phyloP scores from a whole-genome alignment of 2,888 invertebrate genomes.

The Xanthorhoe designata region DNA sequence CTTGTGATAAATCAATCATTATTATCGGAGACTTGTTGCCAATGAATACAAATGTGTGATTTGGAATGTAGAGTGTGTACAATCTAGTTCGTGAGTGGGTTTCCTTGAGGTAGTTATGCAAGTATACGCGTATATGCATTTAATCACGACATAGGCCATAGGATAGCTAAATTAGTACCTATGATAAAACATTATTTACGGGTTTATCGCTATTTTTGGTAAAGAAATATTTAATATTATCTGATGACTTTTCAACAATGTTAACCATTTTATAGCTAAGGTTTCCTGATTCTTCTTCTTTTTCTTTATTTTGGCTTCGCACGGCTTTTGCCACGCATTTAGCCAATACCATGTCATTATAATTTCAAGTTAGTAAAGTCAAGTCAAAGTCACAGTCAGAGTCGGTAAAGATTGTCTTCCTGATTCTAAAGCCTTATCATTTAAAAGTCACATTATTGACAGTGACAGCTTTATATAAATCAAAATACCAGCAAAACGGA shows the following conservation, averaged over 20 bases:
- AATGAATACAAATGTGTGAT: slow-evolving; percentile 5
- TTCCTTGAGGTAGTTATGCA: slow-evolving; percentile 1
- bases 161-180: no score
- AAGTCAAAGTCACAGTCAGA: no score
- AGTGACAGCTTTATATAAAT: slow-evolving; percentile 10
- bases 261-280: not conserved
- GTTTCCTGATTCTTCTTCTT: no score
- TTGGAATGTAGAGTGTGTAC: not conserved
- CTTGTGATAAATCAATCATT: slow-evolving; percentile 20
- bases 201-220: no score
- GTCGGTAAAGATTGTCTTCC: no score
- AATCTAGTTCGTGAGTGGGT: slow-evolving; percentile 1
- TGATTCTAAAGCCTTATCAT: not conserved
- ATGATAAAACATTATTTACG: no score
- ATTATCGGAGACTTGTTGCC: not conserved
- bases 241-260: not conserved
- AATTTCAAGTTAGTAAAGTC: no score
- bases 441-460: not conserved
- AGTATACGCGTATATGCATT: not conserved
- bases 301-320: no score
- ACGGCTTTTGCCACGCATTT: no score
- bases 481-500: slow-evolving; percentile 9
- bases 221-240: not conserved
- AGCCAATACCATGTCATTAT: no score
- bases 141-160: not conserved